Evolutionary conservation across 1,140 invertebrate species (phyloP).

Genomic region (Drosophila melanica): DNA sequence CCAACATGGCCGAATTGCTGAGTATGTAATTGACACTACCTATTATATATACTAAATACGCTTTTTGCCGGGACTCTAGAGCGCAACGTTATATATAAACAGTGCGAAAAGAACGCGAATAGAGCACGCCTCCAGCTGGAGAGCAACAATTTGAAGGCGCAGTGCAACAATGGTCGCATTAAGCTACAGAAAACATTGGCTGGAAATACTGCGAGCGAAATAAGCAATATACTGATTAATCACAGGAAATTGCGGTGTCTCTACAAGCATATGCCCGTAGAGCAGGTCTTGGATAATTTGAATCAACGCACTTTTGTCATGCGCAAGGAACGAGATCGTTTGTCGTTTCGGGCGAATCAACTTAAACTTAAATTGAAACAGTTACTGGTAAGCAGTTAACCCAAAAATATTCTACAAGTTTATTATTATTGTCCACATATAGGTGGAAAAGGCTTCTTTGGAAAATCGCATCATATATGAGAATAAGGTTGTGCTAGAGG

Average conservation of each 20-base stretch:
- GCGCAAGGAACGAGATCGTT: conserved; percentile 77
- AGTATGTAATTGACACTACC: conserved; percentile 40
- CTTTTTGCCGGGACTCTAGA: conserved; percentile 10
- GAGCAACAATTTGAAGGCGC: conserved; percentile 53
- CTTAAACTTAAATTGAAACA: conserved; percentile 55
- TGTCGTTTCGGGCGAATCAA: conserved; percentile 54
- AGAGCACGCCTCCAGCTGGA: conserved; percentile 39
- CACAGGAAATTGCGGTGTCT: conserved; percentile 74
- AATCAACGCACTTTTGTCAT: conserved; percentile 79
- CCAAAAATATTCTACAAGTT: background rate
- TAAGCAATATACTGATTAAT: conserved; percentile 68
- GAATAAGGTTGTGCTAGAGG: background rate
- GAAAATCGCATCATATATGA: conserved; percentile 56
- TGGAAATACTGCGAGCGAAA: conserved; percentile 62
- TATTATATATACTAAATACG: too few species aligned
- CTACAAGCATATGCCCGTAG: conserved; percentile 77
- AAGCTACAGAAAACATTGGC: conserved; percentile 65
- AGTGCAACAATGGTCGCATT: conserved; percentile 65
- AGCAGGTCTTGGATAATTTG: conserved; percentile 75
- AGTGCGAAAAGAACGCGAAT: conserved; percentile 61
- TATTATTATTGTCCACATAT: too few species aligned
- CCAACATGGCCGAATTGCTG: conserved; percentile 61
- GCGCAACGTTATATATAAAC: conserved; percentile 57
- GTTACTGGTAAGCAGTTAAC: conserved; percentile 31
- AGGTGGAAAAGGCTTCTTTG: conserved; percentile 51